Evolutionary conservation across 1,140 invertebrate species (phyloP), one percentile per base, ranked within the genome.

Genomic region (Drosophila hydei): DNA sequence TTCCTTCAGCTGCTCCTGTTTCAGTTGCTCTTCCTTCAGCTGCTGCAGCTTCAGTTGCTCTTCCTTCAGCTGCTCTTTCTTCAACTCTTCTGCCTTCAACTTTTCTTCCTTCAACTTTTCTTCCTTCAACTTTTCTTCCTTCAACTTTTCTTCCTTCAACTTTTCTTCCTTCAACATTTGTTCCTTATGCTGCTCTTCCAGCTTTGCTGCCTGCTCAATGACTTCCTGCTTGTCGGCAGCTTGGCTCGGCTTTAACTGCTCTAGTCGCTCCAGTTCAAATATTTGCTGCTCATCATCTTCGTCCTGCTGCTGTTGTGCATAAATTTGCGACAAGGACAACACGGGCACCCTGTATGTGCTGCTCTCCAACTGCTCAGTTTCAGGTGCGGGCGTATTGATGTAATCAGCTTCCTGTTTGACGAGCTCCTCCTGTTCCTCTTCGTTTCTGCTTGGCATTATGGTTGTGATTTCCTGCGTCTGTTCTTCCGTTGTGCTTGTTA

Each of bases 261-360:
- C 70, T 4, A 67, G 30, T 52, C 69, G 25, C 12, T 85, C 48
- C 18, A 55, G 40, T n/a, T 83, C 54, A 63, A 88, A 85, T 33
- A 74, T 47, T 30, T 78, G 45, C 27, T 89, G 87, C 58, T 75
- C 77, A 21, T 80, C 72, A 14, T 84, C 81, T 25, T 84, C 69
- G 19, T 84, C 62, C 55, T 91, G 76, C 50, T 91, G 89, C 21
- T 91, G 85, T 52, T 89, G 81, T 25, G 74, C 89, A 71, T 91
- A 90, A 40, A 91, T 91, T 64, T 91, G 65, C 11, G 89, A 80
- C 5, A 91, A 59, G 25, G 89, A 90, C n/a, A 87, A 52, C 30
- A 88, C 48, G 4, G 77, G 76, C 18, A 77, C 52, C 14, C 63
- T 71, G 16, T 50, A 75, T 14, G 80, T 80, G 43, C 61, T 80